Percentiles rank a stretch among this genome's conserved stretches.
Conservation (phyloP, 2,888 invertebrate species). For the Drosophila picticornis region DNA sequence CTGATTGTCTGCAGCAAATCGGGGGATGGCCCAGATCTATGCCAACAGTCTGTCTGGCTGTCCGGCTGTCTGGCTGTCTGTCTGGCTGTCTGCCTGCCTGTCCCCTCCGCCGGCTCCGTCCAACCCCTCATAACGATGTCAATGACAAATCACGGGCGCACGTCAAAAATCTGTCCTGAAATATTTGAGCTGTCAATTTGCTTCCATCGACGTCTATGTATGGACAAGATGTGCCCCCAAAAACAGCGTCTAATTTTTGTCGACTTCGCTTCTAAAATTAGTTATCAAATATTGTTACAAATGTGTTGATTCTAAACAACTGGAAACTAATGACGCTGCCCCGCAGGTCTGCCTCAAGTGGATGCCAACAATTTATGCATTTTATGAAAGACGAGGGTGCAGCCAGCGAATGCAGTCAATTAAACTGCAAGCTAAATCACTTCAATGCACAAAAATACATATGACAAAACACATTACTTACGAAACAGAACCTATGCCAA, state of each 20-base stretch:
- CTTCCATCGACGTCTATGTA: constrained; percentile 11
- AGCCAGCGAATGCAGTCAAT: constrained; percentile 36
- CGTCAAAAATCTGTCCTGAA: constrained; percentile 83
- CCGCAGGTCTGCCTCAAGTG: constrained; percentile 63
- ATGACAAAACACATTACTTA: constrained; percentile 11
- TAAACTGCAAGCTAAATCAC: constrained; percentile 55
- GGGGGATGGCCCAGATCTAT: constrained; percentile 30
- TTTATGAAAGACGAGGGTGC: constrained; percentile 68
- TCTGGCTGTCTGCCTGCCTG: background rate
- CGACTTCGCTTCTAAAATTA: constrained; percentile 80
- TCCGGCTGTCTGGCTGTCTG: background rate
- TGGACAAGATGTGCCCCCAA: background rate
- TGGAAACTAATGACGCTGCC: constrained; percentile 63
- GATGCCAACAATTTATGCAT: constrained; percentile 70
- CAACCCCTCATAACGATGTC: constrained; percentile 76
- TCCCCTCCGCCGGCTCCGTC: constrained; percentile 7
- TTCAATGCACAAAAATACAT: constrained; percentile 63
- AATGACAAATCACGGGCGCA: constrained; percentile 84
- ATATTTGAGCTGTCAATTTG: constrained; percentile 83
- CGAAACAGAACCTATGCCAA: constrained; percentile 4
- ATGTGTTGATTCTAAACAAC: constrained; percentile 83
- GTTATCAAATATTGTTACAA: constrained; percentile 84
- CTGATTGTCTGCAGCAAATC: constrained; percentile 66
- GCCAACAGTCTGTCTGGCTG: background rate
- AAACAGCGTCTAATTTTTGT: constrained; percentile 23